These are phyloP conservation scores for Lydus trimaculatus DNA, from an alignment of 2,888 invertebrate genomes.

Conservation along the genomic window DNA sequence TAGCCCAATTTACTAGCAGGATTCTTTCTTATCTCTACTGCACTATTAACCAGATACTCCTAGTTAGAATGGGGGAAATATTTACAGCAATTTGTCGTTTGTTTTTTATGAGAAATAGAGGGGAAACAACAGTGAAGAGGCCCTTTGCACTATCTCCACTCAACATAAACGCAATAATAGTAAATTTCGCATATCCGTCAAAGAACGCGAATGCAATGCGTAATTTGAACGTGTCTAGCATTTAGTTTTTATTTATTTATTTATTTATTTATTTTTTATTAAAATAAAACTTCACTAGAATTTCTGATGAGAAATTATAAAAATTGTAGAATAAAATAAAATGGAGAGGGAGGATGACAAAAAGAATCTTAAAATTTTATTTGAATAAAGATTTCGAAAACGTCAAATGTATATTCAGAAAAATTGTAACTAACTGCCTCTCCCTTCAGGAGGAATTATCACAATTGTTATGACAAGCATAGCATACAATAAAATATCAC, in stretches of 20 bases:
- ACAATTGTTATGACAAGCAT: neutral
- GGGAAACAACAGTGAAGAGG: too few species aligned
- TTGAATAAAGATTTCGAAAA: neutral
- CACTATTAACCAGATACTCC: too few species aligned
- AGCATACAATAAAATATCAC: neutral
- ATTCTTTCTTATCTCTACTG: too few species aligned
- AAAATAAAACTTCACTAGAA: neutral
- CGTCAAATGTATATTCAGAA: neutral
- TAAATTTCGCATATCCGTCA: slow-evolving; percentile 31
- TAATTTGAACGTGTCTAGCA: slow-evolving; percentile 35
- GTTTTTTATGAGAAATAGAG: too few species aligned
- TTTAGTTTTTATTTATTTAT: slow-evolving; percentile 7
- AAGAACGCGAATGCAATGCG: slow-evolving; percentile 40
- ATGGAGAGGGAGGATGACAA: too few species aligned
- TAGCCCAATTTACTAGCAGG: neutral
- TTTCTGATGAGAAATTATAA: neutral
- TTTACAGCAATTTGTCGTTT: too few species aligned
- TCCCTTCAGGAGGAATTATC: neutral
- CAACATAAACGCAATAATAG: neutral
- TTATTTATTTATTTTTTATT: neutral
- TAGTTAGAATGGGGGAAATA: too few species aligned
- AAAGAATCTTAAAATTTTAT: neutral
- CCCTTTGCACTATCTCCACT: neutral
- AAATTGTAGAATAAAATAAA: neutral
- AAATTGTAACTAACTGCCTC: neutral